Base-by-base conservation (phyloP, 2,888 invertebrate genomes). In the Neoascia interrupta region DNA sequence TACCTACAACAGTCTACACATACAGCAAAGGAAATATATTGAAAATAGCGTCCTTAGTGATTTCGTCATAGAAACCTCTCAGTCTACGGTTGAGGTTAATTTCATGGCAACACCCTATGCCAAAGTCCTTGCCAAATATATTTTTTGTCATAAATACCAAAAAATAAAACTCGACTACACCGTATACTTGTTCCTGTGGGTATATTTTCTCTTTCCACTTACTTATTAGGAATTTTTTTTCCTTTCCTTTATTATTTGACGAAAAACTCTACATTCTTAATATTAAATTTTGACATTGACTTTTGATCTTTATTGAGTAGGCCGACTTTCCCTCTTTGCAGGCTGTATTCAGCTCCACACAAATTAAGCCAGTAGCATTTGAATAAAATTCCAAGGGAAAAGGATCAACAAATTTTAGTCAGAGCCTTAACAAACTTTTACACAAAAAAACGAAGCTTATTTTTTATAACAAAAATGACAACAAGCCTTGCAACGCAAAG, bases 41-140 rank as follows among this genome's bases (percentile, higher is more conserved):
- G 21, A 54, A 72, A 79, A 61, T 37, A 58, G 73, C 73, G 79
- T 79, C 79, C 79, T 68, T 79, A 73, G 79, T 73, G 79, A 79
- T 73, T 72, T 79, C 41, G 66, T 34, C 79, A 79, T 79, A 61
- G 79, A 66, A 79, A 79, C 79, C 63, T 64, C 64, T 21, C 53
- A 60, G 47, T 72, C 64, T 60, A 56, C 16, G 34, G 18, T 61
- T 54, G 61, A 84, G 83, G 84, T 84, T 85, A 83, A 86, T 84
- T 86, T 86, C 87, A 85, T 87, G 84, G 87, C 88, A 87, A 87
- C 87, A 85, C 87, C 87, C 87, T 82, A 70, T 41, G 8, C 31
- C 8, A 31, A n/a, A 19, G 58, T 49, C 63, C 47, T 31, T 53
- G 39, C 3, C 21, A 64, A 39, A 60, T 72, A 36, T 63, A 61